These are phyloP conservation scores for Graptemys geographica DNA, from an alignment of 2,797 vertebrate genomes.

Conservation along the genomic window DNA sequence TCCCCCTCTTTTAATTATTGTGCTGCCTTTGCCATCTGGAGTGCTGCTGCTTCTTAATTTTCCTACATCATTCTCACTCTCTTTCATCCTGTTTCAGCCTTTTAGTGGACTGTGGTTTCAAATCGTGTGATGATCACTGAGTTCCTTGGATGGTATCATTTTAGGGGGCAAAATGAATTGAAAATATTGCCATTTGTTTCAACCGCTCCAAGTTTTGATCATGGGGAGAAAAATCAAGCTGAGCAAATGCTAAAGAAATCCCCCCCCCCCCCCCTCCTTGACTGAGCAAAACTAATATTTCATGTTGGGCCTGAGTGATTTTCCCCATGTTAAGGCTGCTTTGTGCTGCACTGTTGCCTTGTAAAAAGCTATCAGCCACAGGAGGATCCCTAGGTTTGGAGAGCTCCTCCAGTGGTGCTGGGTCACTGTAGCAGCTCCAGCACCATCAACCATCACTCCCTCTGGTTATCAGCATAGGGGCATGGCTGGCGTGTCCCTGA, in stretches of 20 bases:
- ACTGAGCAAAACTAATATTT: not conserved
- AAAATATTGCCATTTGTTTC: conserved; percentile 6
- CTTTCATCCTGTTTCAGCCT: conserved; percentile 13
- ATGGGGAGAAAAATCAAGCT: not conserved
- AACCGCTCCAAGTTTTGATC: conserved; percentile 5
- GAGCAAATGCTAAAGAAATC: not conserved
- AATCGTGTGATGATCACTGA: not conserved
- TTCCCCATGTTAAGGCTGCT: not conserved
- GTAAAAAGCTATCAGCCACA: not conserved
- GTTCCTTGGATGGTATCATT: not conserved
- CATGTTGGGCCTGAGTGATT: rapidly evolving
- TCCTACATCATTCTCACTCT: not conserved
- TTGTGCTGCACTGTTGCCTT: not conserved
- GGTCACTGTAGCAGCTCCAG: not conserved
- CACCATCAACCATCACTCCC: rapidly evolving
- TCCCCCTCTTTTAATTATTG: not conserved
- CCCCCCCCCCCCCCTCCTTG: too few species aligned
- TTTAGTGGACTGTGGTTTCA: not conserved
- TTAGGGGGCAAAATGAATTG: not conserved
- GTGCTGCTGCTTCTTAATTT: rapidly evolving
- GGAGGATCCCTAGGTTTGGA: not conserved
- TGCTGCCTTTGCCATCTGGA: not conserved
- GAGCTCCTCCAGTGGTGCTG: not conserved
- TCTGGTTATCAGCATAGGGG: not conserved
- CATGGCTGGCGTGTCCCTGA: not conserved